Conservation (phyloP, 2,888 invertebrate species). For the Cylloceria caligata region DNA sequence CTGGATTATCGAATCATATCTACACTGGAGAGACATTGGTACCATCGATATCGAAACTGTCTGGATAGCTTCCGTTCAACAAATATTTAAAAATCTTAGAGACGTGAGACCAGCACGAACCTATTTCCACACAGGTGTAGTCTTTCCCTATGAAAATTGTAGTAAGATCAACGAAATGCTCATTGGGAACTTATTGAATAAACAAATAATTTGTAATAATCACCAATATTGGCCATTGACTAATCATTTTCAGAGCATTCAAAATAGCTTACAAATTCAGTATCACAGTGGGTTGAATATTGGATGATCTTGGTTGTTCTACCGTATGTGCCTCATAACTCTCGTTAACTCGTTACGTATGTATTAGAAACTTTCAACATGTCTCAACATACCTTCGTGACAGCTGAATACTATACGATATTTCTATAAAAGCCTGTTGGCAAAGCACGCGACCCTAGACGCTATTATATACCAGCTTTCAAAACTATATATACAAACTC, state of each 20-base stretch:
- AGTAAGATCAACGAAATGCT: too few species aligned
- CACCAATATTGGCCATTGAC: background rate
- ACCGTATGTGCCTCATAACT: background rate
- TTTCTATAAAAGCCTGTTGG: slow-evolving; percentile 40
- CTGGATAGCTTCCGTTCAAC: too few species aligned
- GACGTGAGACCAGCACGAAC: too few species aligned
- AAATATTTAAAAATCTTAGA: too few species aligned
- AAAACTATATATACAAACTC: slow-evolving; percentile 46
- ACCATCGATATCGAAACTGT: too few species aligned
- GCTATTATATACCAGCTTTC: slow-evolving; percentile 49
- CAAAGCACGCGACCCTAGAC: slow-evolving; percentile 19
- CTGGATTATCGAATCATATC: too few species aligned
- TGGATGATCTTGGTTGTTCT: background rate
- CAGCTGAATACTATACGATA: slow-evolving; percentile 31
- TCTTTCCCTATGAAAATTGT: too few species aligned
- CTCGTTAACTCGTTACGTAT: background rate
- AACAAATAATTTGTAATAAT: too few species aligned
- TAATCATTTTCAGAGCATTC: background rate
- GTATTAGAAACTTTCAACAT: background rate
- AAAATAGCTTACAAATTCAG: background rate
- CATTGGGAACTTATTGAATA: too few species aligned
- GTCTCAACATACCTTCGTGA: slow-evolving; percentile 14
- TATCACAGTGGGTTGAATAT: background rate
- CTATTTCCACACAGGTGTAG: too few species aligned
- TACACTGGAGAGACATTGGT: too few species aligned